Conservation (phyloP, 2,113 vertebrate species). For the Nycticebus coucang region DNA sequence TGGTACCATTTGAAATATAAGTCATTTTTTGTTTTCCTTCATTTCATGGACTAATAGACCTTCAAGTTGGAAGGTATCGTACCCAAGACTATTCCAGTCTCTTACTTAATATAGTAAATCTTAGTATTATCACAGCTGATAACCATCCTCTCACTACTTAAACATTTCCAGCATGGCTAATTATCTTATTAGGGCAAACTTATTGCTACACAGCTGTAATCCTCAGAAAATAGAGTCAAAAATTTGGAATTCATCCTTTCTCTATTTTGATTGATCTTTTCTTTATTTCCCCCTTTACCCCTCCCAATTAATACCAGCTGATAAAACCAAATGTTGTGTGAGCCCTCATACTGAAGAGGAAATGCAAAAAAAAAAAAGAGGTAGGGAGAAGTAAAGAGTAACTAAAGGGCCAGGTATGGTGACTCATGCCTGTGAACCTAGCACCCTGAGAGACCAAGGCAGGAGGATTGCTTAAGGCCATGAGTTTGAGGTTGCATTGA, state of each 20-base stretch:
- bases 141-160: neutral
- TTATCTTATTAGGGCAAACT: neutral
- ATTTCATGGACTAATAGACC: neutral
- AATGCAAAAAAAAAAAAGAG: neutral
- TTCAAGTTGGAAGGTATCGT: neutral
- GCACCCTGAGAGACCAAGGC: too few relatives aligned
- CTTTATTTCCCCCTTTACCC: too few relatives aligned
- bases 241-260: neutral
- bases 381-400: neutral
- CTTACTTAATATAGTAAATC: neutral
- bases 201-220: neutral
- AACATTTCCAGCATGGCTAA: neutral
- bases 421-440: too few relatives aligned
- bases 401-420: neutral
- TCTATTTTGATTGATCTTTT: neutral
- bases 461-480: too few relatives aligned
- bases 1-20: slow-evolving; percentile 40
- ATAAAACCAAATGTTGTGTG: slow-evolving; percentile 5
- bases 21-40: neutral
- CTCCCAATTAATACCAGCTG: neutral
- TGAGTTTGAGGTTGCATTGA: too few relatives aligned
- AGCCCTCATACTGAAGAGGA: neutral
- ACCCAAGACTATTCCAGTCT: neutral
- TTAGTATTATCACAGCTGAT: neutral
- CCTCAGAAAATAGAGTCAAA: neutral